These are phyloP conservation scores for Empis stercorea DNA, from an alignment of 2,888 invertebrate species.

Conservation along the genomic window DNA sequence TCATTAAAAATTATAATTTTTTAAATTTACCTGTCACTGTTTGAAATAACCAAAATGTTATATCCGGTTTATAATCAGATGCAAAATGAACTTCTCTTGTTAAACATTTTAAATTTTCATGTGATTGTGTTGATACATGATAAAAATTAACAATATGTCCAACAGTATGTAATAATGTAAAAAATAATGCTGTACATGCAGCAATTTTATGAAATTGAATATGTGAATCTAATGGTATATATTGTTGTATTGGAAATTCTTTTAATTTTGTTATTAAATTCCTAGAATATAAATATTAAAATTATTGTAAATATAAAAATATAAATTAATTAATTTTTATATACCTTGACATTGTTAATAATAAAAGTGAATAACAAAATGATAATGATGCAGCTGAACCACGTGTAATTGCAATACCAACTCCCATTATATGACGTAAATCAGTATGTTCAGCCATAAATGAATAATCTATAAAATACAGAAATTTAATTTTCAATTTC, in stretches of 20 bases:
- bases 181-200: conserved; percentile 87
- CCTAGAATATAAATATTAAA: conserved; percentile 40
- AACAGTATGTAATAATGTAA: conserved; percentile 81
- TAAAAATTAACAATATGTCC: conserved; percentile 97
- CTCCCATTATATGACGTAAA: conserved; percentile 91
- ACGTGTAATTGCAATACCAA: conserved; percentile 87
- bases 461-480: conserved; percentile 58
- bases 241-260: conserved; percentile 87
- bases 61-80: conserved; percentile 86
- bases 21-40: conserved; percentile 75
- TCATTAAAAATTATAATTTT: no score
- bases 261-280: conserved; percentile 87
- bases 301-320: conserved; percentile 72
- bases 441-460: conserved; percentile 95
- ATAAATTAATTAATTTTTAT: neutral
- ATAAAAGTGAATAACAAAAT: conserved; percentile 82
- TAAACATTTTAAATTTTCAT: conserved; percentile 81
- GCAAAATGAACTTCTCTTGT: conserved; percentile 90
- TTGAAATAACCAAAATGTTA: conserved; percentile 90
- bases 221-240: conserved; percentile 86
- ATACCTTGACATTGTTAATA: conserved; percentile 76
- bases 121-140: conserved; percentile 89
- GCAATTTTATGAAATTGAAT: conserved; percentile 96
- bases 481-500: conserved; percentile 8
- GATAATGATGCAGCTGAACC: conserved; percentile 90